Evolutionary conservation across 2,113 vertebrate genomes (phyloP), one percentile per base, ranked within the genome.

Genomic region (Castor canadensis): DNA sequence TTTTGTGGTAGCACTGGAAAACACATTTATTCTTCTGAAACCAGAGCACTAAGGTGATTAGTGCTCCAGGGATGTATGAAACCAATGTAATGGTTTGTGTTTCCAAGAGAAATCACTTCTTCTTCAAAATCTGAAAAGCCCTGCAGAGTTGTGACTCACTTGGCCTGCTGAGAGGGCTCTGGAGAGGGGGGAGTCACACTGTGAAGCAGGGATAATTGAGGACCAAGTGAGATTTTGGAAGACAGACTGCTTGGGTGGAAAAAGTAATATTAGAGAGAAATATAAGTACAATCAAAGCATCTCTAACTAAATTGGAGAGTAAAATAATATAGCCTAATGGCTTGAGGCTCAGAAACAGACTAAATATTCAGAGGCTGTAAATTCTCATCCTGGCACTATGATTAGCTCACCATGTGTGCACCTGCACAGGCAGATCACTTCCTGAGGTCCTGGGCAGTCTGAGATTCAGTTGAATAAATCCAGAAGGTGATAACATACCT

Each of bases 21-120:
- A 95, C 19, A 60, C 6, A 22, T 32, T 49, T 81, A 26, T 90
- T 96, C 67, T 87, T 92, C 56, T 80, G 92, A 56, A 72, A 83
- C 49, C 35, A 92, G 47, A 95, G 82, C 16, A 75, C 67, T 24
- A 56, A 92, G 72, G 81, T 91, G 89, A 85, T 95, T 89, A 95
- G 92, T 72, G 72, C 73, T 95, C 40, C 28, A 52, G 90, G 49
- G 58, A 93, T 84, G 28, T 91, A 80, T 84, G 73, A 97, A 95
- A 87, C 82, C 82, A 40, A 32, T 58, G 64, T 69, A 88, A 90
- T 64, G 30, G 85, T 71, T 90, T 95, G 82, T 38, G 2, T 94
- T 94, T 80, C 66, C 69, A 72, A 62, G 83, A 97, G 73, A 94
- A 97, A 96, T 91, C 94, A 91, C 43, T 67, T 93, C 17, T 38